Evolutionary conservation across 1,140 invertebrate genomes (phyloP).

Genomic region (Cotesia vestalis): DNA sequence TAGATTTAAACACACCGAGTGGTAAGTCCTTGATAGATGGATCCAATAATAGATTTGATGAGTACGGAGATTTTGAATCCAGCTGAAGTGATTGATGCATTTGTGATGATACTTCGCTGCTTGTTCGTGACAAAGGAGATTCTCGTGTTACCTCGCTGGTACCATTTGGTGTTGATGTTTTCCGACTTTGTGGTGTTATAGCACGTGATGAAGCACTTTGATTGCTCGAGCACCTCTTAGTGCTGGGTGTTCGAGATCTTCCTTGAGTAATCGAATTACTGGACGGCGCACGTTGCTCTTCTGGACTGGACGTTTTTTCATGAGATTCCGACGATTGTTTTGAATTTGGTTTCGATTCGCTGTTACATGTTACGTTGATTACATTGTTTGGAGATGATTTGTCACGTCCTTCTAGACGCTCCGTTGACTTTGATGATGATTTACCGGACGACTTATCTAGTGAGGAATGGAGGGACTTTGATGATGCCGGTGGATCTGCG

Average conservation of each 20-base stretch:
- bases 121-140: conserved; percentile 60
- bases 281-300: conserved; percentile 51
- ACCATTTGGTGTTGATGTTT: conserved; percentile 62
- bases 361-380: conserved; percentile 57
- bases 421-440: conserved; percentile 64
- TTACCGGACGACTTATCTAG: conserved; percentile 67
- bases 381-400: conserved; percentile 67
- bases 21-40: conserved; percentile 73
- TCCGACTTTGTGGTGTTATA: conserved; percentile 69
- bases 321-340: conserved; percentile 72
- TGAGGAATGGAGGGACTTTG: conserved; percentile 73
- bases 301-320: conserved; percentile 57
- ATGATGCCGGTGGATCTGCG: conserved; percentile 74
- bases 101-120: conserved; percentile 19
- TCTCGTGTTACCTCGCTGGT: conserved; percentile 52
- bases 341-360: conserved; percentile 71
- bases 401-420: conserved; percentile 64
- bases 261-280: conserved; percentile 53
- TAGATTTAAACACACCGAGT: conserved; percentile 72
- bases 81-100: conserved; percentile 59
- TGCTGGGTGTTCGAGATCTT: conserved; percentile 56
- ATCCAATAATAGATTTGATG: conserved; percentile 57
- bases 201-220: conserved; percentile 72
- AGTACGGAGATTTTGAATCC: conserved; percentile 59
- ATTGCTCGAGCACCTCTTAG: conserved; percentile 71